Conservation (phyloP, 2,888 invertebrate species). For the Orchesella flavescens region DNA sequence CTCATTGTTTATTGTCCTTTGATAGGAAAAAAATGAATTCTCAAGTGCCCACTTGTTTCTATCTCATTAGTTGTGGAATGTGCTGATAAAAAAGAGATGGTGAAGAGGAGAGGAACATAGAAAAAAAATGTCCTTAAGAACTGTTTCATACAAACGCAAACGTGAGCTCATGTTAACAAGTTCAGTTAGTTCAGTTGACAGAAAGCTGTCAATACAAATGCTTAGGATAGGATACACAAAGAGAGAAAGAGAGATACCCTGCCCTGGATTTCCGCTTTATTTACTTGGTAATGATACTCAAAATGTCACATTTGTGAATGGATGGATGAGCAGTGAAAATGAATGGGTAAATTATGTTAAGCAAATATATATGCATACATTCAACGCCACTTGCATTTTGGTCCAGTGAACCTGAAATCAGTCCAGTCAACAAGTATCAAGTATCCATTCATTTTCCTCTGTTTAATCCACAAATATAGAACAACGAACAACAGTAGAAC, state of each 20-base stretch:
- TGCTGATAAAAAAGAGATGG: slow-evolving; percentile 3
- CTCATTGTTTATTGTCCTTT: slow-evolving; percentile 23
- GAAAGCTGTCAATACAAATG: background rate
- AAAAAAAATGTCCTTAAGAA: too few species aligned
- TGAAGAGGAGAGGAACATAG: too few species aligned
- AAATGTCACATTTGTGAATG: slow-evolving; percentile 30
- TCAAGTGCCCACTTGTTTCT: slow-evolving; percentile 56
- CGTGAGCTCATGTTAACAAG: background rate
- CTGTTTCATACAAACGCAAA: too few species aligned
- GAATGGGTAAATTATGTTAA: slow-evolving; percentile 52
- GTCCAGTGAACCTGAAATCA: slow-evolving; percentile 62
- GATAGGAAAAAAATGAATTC: slow-evolving; percentile 20
- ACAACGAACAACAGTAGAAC: slow-evolving; percentile 56
- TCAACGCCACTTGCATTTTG: slow-evolving; percentile 55
- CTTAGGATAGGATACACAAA: background rate
- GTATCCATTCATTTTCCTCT: background rate
- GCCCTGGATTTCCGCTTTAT: slow-evolving; percentile 44
- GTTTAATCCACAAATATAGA: background rate
- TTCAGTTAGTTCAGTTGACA: background rate
- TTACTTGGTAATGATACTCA: slow-evolving; percentile 53
- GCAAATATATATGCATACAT: slow-evolving; percentile 27
- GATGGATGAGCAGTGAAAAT: slow-evolving; percentile 6
- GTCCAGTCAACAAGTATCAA: slow-evolving; percentile 59
- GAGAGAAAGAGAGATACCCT: background rate
- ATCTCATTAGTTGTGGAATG: slow-evolving; percentile 49